Evolutionary conservation across 2,113 vertebrate species (phyloP).

Genomic region (Tupaia chinensis): DNA sequence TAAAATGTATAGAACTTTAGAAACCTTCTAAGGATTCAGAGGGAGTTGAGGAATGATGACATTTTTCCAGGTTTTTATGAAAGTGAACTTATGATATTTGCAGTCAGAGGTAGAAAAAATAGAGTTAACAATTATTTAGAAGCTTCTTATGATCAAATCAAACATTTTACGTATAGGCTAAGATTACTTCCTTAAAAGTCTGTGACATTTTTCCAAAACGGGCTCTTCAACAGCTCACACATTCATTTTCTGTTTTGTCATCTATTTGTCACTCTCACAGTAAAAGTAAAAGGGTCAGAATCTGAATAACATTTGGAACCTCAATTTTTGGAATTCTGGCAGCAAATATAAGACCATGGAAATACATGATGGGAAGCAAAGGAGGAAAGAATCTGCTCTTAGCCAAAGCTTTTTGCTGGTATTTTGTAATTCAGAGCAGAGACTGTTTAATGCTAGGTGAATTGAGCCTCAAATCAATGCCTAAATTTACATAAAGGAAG

Average conservation of each 20-base stretch:
- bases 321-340: background rate
- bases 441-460: background rate
- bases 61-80: background rate
- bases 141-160: background rate
- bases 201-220: background rate
- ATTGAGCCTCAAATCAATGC: background rate
- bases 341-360: background rate
- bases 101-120: background rate
- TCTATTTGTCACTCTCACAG: background rate
- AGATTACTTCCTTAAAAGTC: background rate
- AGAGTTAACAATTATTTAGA: background rate
- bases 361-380: background rate
- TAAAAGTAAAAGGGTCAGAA: background rate
- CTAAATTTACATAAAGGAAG: background rate
- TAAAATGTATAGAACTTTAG: background rate
- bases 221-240: background rate
- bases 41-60: background rate
- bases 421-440: background rate
- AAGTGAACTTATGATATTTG: constrained; percentile 23
- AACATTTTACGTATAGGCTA: background rate
- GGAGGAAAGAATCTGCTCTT: background rate
- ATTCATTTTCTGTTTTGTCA: background rate
- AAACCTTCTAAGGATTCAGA: background rate
- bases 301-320: background rate
- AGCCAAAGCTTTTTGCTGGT: background rate